Base-by-base conservation (phyloP, 2,797 vertebrate genomes). In the Caiman crocodilus region DNA sequence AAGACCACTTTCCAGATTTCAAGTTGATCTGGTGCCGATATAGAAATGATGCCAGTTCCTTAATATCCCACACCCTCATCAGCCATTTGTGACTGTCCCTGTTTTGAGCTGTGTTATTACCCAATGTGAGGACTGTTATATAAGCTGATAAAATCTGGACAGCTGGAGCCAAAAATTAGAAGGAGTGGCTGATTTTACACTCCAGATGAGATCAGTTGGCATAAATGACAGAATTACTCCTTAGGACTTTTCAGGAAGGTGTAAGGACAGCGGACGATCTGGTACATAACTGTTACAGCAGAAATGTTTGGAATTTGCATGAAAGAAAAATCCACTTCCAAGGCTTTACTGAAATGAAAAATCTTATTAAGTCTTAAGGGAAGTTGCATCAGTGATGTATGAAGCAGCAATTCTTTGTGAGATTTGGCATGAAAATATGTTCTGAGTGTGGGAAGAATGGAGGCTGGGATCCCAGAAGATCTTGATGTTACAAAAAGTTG, bases 221-320 rank as follows among this genome's bases (percentile, higher is more conserved):
- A 71, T 89, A 61, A 58, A 50, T 32, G 30, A 15, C 83, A n/a
- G 79, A 64, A 25, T 35, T 2, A 3, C 26, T 35, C 14, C 30
- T 59, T 23, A 12, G 64, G 85, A 21, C 15, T 21, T 56, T 1
- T 5, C 15, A 13, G 76, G 74, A 1, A 10, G 21, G 74, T 85
- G 58, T 5, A 0, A 6, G n/a, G n/a, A 60, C 4, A 65, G 35
- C 12, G 42, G 83, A 35, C 32, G 58, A 17, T n/a, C 30, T 58
- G 0, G 17, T 0, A 20, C 0, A 26, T 85, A 32, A 79, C 61
- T 2, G 35, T 3, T 0, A 30, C 75, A 9, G 65, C 6, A 0
- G 0, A 71, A 71, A 23, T 25, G 21, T 50, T 73, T 50, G 15
- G 35, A 73, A 50, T 73, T 25, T 73, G 26, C 16, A 73, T 73